A percentile compares a stretch with the other conserved stretches of the same genome.
Evolutionary conservation across 2,888 invertebrate genomes (phyloP).

Genomic region (Conomelus anceps): DNA sequence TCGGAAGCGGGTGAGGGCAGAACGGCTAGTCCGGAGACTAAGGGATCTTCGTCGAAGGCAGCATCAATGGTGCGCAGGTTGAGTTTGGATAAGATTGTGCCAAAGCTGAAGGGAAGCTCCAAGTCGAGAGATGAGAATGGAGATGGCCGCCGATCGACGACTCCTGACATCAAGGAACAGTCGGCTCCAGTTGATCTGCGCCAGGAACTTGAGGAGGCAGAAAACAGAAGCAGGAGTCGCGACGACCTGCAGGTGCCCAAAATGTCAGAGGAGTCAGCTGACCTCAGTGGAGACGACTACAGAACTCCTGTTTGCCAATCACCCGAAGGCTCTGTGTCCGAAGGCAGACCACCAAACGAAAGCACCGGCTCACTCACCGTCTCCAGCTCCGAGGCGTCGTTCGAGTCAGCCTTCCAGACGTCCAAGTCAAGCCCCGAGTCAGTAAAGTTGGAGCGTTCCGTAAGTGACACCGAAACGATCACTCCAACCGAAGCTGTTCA

Average conservation of each 20-base stretch:
- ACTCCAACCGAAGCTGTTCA: background rate
- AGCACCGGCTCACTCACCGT: no score
- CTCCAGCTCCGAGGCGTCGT: background rate
- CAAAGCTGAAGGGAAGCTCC: background rate
- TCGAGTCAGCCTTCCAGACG: background rate
- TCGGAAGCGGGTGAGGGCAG: background rate
- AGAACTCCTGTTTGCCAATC: background rate
- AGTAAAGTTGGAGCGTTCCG: background rate
- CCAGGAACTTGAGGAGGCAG: background rate
- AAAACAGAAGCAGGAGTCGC: background rate
- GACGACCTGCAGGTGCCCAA: background rate
- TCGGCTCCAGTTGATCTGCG: background rate
- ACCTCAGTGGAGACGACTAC: background rate
- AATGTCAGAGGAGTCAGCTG: background rate
- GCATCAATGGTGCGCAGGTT: background rate
- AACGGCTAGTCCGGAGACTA: background rate
- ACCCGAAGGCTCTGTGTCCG: background rate
- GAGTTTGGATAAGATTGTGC: background rate
- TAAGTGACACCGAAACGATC: background rate
- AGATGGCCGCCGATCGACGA: background rate
- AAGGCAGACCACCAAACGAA: background rate
- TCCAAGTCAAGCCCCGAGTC: background rate
- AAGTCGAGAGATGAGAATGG: background rate
- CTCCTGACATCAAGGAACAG: background rate
- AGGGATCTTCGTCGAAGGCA: background rate